phyloP scores from a whole-genome alignment of 2,797 vertebrate genomes.

The Tadarida brasiliensis region DNA sequence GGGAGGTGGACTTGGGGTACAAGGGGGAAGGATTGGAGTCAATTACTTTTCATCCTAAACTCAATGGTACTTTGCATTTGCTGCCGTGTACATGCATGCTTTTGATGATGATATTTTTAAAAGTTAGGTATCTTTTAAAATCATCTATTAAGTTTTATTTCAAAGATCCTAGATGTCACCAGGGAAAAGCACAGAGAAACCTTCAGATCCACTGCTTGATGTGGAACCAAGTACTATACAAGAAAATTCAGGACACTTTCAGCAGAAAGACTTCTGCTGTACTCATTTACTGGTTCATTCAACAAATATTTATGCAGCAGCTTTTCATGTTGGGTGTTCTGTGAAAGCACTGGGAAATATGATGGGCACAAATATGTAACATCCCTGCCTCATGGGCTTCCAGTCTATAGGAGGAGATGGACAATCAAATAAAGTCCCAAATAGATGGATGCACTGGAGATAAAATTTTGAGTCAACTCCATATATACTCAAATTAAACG shows the following conservation, averaged over 20 bases:
- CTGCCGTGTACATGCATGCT: background rate
- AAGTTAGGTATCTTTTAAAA: background rate
- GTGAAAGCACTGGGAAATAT: background rate
- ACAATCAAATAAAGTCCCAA: background rate
- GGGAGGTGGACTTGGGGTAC: background rate
- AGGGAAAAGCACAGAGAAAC: background rate
- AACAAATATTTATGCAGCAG: background rate
- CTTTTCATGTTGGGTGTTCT: background rate
- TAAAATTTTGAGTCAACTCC: background rate
- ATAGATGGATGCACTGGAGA: background rate
- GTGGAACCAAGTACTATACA: background rate
- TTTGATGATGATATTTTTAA: background rate
- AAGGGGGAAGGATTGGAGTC: background rate
- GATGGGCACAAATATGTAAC: background rate
- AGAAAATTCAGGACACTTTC: background rate
- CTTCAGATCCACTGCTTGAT: background rate
- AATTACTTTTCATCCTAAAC: background rate
- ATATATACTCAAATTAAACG: background rate
- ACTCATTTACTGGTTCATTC: background rate
- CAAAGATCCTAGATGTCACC: background rate
- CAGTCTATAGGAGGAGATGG: background rate
- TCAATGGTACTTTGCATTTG: background rate
- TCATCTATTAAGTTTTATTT: background rate
- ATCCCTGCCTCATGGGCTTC: background rate
- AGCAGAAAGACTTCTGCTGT: background rate